Percentiles rank a stretch among this genome's conserved stretches.
Evolutionary conservation across 2,888 invertebrate genomes (phyloP).

Genomic region (Caenorhabditis macrosperma): DNA sequence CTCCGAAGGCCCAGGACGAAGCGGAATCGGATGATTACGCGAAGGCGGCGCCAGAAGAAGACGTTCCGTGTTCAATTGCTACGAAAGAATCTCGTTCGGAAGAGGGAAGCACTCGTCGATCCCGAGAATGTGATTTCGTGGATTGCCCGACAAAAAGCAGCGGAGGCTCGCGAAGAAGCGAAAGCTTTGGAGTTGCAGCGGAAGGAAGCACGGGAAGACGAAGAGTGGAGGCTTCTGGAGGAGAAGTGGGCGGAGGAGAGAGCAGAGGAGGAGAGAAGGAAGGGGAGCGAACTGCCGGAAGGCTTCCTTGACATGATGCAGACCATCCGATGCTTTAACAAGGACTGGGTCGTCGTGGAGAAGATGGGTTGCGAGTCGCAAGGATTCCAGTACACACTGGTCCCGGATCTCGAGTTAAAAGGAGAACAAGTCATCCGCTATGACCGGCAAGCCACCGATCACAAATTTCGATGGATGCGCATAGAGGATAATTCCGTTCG

Average conservation of each 20-base stretch:
- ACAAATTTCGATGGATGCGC: slow-evolving; percentile 18
- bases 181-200: background rate
- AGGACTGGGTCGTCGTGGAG: slow-evolving; percentile 35
- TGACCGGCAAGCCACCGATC: slow-evolving; percentile 16
- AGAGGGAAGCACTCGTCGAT: slow-evolving; percentile 8
- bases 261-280: background rate
- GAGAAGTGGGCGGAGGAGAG: background rate
- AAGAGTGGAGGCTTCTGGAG: background rate
- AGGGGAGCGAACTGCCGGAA: background rate
- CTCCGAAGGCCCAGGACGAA: background rate
- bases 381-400: slow-evolving; percentile 36
- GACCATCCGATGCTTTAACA: background rate
- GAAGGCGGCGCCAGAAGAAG: background rate
- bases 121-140: background rate
- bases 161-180: background rate
- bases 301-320: background rate
- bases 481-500: slow-evolving; percentile 5
- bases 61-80: background rate
- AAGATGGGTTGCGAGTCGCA: slow-evolving; percentile 29
- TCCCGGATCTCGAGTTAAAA: slow-evolving; percentile 5
- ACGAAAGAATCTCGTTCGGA: background rate
- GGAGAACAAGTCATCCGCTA: slow-evolving; percentile 12
- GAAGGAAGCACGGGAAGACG: background rate
- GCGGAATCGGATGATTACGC: slow-evolving; percentile 8
- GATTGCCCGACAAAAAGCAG: background rate